Base-by-base conservation (phyloP, 2,888 invertebrate species). In the Yponomeuta cagnagella region DNA sequence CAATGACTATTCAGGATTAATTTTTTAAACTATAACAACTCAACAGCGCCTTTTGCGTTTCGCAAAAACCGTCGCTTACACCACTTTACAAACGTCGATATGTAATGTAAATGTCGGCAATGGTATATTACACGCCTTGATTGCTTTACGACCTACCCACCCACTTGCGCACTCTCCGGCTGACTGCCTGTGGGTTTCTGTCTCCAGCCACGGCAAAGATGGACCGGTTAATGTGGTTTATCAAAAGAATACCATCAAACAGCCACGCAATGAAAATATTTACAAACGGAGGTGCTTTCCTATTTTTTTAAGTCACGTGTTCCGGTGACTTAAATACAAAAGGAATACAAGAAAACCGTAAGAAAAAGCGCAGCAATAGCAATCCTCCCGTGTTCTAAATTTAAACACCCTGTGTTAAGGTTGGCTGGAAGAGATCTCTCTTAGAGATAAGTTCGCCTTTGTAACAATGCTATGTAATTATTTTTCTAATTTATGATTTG, bases 131-230 rank as follows among this genome's bases (percentile, higher is more conserved):
- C 52, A 58, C 52, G 52, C 52, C 52, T 58, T 68, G 68, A 68
- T 68, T 48, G 68, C 68, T 68, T 68, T 68, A 68, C 23, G 68
- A 68, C 15, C n/a, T 23, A 43, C 37, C 37, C 33, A 37, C 68
- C 68, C 15, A 68, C 68, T 68, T 68, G 68, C 33, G 68, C 68
- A 68, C 68, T 37, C 68, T 33, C 33, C 68, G 68, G 68, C 68
- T 68, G 43, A 15, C 33, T 31, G 33, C 65, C 65, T 10, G 33
- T 65, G 65, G 30, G 30, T 30, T 65, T 31, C 33, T 31, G 65
- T 33, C 52, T 58, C 15, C 15, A 58, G 15, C 15, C 52, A 2
- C 52, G 52, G 52, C 52, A 15, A 12, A 58, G 12, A 15, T 58
- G 15, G 52, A 3, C 2, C 3, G 52, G 12, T 58, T 15, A 9